These are phyloP conservation scores for Odobenus rosmarus DNA, from an alignment of 2,113 vertebrate species.

Conservation along the genomic window DNA sequence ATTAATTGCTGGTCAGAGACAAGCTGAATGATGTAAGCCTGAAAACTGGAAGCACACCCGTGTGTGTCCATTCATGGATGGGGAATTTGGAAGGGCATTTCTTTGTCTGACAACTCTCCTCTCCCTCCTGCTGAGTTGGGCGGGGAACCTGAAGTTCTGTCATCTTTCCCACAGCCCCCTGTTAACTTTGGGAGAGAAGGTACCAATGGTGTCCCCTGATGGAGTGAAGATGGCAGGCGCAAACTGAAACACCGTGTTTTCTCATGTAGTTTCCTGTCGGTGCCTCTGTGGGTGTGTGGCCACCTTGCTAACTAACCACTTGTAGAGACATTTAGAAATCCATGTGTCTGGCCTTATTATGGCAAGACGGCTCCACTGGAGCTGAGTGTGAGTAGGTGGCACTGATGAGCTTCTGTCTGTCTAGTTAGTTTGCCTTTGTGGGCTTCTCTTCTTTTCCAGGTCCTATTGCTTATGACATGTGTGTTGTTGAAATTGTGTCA, in stretches of 20 bases:
- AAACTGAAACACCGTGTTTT: conserved; percentile 75
- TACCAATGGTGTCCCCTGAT: conserved; percentile 69
- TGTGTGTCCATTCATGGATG: background rate
- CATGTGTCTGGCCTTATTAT: conserved; percentile 84
- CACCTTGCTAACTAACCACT: conserved; percentile 81
- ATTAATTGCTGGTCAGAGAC: background rate
- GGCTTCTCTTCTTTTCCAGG: conserved; percentile 79
- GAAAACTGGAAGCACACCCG: background rate
- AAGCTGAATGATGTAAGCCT: conserved; percentile 33
- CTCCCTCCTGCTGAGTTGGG: conserved; percentile 53
- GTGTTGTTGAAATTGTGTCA: conserved; percentile 80
- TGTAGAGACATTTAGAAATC: conserved; percentile 82
- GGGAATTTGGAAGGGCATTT: conserved; percentile 18
- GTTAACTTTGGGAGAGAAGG: conserved; percentile 77
- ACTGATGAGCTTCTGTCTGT: conserved; percentile 82
- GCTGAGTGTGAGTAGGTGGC: conserved; percentile 68
- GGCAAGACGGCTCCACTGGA: conserved; percentile 58
- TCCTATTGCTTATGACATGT: conserved; percentile 84
- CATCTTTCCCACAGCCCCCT: conserved; percentile 51
- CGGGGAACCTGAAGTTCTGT: background rate
- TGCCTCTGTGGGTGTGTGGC: conserved; percentile 48
- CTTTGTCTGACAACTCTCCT: background rate
- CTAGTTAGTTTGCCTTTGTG: conserved; percentile 81
- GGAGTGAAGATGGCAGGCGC: conserved; percentile 79
- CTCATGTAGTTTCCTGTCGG: conserved; percentile 72